A percentile compares a stretch with the other conserved stretches of the same genome.
Conservation (phyloP, 37 sponge, comb jelly and placozoan genomes). For the Geodia barretti region DNA sequence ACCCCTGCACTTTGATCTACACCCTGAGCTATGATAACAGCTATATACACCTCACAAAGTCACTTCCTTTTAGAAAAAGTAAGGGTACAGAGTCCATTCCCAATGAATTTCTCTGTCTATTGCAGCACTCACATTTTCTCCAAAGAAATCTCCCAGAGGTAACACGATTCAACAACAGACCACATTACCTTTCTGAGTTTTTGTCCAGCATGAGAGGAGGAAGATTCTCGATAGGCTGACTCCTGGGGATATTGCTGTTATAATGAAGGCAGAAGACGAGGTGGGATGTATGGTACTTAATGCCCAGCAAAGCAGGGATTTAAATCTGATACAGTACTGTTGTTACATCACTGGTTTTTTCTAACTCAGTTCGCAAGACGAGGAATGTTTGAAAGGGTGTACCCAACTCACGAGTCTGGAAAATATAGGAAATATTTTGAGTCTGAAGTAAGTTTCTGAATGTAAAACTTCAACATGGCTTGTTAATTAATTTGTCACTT, state of each 20-base stretch:
- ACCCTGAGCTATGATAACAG: too few species aligned
- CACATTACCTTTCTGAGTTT: not conserved
- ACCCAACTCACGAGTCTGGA: conserved; percentile 48
- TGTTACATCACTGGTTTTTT: not conserved
- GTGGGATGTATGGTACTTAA: too few species aligned
- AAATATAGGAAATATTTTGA: conserved; percentile 77
- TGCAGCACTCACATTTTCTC: conserved; percentile 50
- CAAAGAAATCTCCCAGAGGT: conserved; percentile 46
- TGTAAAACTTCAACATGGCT: not conserved
- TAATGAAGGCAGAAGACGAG: conserved; percentile 95
- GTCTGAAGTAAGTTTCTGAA: conserved; percentile 46
- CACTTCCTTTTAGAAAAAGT: too few species aligned
- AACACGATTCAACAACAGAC: not conserved
- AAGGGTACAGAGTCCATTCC: not conserved
- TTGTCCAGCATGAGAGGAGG: conserved; percentile 29
- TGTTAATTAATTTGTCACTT: conserved; percentile 5
- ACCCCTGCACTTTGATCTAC: too few species aligned
- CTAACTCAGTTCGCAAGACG: conserved; percentile 51
- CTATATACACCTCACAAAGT: too few species aligned
- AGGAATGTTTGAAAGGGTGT: conserved; percentile 82
- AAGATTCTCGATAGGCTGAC: conserved; percentile 86
- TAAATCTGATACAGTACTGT: too few species aligned
- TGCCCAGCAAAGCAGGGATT: too few species aligned
- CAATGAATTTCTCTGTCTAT: not conserved
- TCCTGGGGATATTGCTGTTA: conserved; percentile 76